These are phyloP conservation scores for Pseudocheirus occidentalis DNA, from an alignment of 2,797 vertebrate species.

Conservation along the genomic window DNA sequence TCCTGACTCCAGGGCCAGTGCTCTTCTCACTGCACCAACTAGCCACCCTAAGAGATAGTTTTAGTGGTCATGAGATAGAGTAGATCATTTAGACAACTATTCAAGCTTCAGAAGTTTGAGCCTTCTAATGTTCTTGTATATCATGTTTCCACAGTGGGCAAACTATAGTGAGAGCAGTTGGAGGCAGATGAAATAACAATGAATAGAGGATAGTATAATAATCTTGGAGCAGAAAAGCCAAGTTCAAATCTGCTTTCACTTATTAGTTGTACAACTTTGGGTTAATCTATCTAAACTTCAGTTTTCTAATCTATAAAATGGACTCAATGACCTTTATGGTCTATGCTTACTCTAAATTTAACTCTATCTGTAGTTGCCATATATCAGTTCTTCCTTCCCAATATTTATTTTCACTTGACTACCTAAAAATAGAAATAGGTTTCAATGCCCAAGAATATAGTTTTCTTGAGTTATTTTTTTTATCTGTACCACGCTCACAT, in stretches of 20 bases:
- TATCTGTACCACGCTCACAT: background rate
- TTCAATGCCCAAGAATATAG: background rate
- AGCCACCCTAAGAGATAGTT: background rate
- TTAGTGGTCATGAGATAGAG: background rate
- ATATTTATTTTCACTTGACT: background rate
- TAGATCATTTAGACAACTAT: background rate
- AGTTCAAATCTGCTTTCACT: background rate
- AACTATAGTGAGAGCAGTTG: background rate
- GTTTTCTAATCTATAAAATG: background rate
- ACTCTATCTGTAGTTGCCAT: background rate
- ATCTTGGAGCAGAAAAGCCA: background rate
- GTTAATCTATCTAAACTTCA: background rate
- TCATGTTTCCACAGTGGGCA: background rate
- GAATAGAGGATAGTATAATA: background rate
- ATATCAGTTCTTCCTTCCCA: background rate
- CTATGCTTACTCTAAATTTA: background rate
- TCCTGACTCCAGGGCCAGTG: no score
- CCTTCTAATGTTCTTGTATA: background rate
- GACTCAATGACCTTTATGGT: background rate
- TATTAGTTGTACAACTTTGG: background rate
- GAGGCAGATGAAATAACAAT: background rate
- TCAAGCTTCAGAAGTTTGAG: background rate
- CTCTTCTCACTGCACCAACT: no score
- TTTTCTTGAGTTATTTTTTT: background rate
- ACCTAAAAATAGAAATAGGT: background rate